Evolutionary conservation across 2,113 vertebrate genomes (phyloP).

Genomic region (Gavia stellata): DNA sequence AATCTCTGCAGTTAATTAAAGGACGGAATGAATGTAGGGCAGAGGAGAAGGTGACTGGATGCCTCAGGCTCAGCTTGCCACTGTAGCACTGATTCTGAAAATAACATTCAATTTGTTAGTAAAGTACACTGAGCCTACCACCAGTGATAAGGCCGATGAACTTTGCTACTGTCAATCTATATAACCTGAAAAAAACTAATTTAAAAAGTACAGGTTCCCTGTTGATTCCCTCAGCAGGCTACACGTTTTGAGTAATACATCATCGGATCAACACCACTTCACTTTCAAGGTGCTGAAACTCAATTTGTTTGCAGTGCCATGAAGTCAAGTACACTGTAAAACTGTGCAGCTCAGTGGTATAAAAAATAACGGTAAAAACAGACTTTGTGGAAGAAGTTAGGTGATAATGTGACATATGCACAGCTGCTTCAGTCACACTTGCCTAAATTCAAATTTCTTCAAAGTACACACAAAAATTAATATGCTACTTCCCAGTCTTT

Average conservation of each 20-base stretch:
- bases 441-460: neutral
- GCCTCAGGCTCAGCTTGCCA: neutral
- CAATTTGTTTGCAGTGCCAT: neutral
- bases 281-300: slow-evolving; percentile 19
- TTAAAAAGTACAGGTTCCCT: slow-evolving; percentile 15
- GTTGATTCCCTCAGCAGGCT: neutral
- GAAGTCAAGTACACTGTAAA: neutral
- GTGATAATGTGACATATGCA: neutral
- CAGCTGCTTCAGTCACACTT: neutral
- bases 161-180: slow-evolving; percentile 16
- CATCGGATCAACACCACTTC: slow-evolving; percentile 13
- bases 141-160: neutral
- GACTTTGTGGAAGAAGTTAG: neutral
- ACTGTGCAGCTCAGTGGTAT: neutral
- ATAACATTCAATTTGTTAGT: neutral
- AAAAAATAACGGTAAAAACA: neutral
- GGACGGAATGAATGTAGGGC: neutral
- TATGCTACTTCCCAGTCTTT: neutral
- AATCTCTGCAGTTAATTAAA: neutral
- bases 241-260: neutral
- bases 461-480: neutral
- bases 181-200: neutral
- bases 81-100: neutral
- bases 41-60: neutral
- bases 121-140: neutral